phyloP scores from a whole-genome alignment of 2,888 invertebrate species.

The Baronia brevicornis region DNA sequence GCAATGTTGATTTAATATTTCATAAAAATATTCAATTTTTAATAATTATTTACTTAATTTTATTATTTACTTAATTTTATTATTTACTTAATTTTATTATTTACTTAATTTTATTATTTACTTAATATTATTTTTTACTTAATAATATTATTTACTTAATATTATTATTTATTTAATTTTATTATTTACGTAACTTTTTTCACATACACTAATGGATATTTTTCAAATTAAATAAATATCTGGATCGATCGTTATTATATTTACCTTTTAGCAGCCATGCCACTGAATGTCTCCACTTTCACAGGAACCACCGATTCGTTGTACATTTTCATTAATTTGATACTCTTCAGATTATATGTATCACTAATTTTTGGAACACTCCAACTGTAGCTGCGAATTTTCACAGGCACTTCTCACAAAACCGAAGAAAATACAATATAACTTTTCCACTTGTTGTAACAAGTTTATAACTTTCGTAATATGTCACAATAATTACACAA shows the following conservation, averaged over 20 bases:
- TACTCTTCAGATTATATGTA: slow-evolving; percentile 45
- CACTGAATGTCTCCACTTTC: slow-evolving; percentile 64
- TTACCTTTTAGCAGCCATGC: slow-evolving; percentile 67
- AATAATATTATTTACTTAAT: too few relatives aligned
- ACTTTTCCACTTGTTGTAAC: slow-evolving; percentile 27
- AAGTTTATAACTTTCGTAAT: slow-evolving; percentile 24
- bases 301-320: slow-evolving; percentile 63
- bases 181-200: not conserved
- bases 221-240: too few relatives aligned
- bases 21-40: too few relatives aligned
- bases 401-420: slow-evolving; percentile 41
- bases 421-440: slow-evolving; percentile 20
- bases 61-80: too few relatives aligned
- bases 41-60: too few relatives aligned
- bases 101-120: too few relatives aligned
- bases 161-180: too few relatives aligned
- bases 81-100: too few relatives aligned
- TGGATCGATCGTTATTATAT: too few relatives aligned
- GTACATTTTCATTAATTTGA: slow-evolving; percentile 57
- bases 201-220: slow-evolving; percentile 14
- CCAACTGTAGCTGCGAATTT: slow-evolving; percentile 34
- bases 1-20: too few relatives aligned
- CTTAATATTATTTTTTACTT: too few relatives aligned
- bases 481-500: slow-evolving; percentile 72
- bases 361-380: slow-evolving; percentile 47